A percentile compares a stretch with the other conserved stretches of the same genome.
Conservation (phyloP, 2,113 vertebrate genomes). For the Limnothrissa miodon region DNA sequence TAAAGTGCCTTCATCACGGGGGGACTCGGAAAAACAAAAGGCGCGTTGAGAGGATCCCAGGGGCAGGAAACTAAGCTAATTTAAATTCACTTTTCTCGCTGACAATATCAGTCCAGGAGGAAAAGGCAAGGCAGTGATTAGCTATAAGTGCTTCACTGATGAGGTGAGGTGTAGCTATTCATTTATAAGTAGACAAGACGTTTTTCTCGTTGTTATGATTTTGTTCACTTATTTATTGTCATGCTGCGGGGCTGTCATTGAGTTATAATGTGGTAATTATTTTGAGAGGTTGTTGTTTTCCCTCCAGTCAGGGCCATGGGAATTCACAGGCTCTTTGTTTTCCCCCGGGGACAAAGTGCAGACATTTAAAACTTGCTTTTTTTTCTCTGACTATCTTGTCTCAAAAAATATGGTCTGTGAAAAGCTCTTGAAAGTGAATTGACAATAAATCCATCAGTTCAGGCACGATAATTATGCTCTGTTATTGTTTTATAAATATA, state of each 20-base stretch:
- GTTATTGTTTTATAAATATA: no score
- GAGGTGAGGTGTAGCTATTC: slow-evolving; percentile 69
- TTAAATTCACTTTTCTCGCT: slow-evolving; percentile 75
- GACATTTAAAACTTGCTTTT: neutral
- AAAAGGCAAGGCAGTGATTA: slow-evolving; percentile 82
- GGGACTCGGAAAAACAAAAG: slow-evolving; percentile 82
- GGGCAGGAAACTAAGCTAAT: slow-evolving; percentile 85
- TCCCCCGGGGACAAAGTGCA: neutral
- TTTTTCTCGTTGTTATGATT: neutral
- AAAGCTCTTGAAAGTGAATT: neutral
- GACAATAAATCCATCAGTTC: neutral
- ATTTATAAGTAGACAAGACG: slow-evolving; percentile 67
- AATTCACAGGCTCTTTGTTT: slow-evolving; percentile 54
- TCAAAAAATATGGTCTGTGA: neutral
- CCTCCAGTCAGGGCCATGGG: neutral
- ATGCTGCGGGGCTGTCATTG: slow-evolving; percentile 69
- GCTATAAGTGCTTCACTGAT: slow-evolving; percentile 82
- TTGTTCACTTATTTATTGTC: slow-evolving; percentile 60
- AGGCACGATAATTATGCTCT: neutral
- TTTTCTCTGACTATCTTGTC: neutral
- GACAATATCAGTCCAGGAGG: slow-evolving; percentile 81
- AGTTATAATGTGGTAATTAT: slow-evolving; percentile 75
- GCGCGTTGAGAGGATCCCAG: slow-evolving; percentile 79
- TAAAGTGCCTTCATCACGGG: slow-evolving; percentile 80
- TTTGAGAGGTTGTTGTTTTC: slow-evolving; percentile 42